Conservation (phyloP, 1,140 invertebrate genomes). For the Antheraea pernyi region DNA sequence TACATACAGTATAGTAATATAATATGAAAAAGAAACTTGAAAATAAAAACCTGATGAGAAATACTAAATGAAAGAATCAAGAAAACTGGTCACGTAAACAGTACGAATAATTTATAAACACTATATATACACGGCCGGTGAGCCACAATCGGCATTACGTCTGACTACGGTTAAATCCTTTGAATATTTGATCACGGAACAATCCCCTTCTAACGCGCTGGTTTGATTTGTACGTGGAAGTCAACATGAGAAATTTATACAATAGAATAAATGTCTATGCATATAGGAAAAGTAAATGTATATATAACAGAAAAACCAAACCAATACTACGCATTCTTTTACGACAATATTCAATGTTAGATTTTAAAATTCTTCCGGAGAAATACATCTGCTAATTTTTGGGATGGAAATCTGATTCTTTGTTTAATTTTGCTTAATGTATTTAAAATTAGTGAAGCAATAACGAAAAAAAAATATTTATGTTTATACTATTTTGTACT, state of each 20-base stretch:
- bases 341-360: too few relatives aligned
- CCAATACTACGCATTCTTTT: too few relatives aligned
- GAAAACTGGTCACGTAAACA: constrained; percentile 10
- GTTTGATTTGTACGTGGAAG: constrained; percentile 10
- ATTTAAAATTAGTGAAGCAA: too few relatives aligned
- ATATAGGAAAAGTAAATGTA: neutral
- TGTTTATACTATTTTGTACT: too few relatives aligned
- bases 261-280: neutral
- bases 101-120: constrained; percentile 12
- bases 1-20: too few relatives aligned
- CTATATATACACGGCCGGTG: neutral
- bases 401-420: too few relatives aligned
- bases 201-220: neutral
- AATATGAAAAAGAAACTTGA: too few relatives aligned
- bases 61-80: neutral
- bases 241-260: constrained; percentile 8
- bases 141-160: constrained; percentile 6
- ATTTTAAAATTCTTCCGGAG: too few relatives aligned
- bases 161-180: constrained; percentile 4
- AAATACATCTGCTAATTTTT: too few relatives aligned
- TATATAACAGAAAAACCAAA: too few relatives aligned
- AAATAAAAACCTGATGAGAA: neutral
- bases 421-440: too few relatives aligned
- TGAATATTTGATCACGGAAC: constrained; percentile 12
- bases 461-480: too few relatives aligned